Base-by-base conservation (phyloP, 2,888 invertebrate species). In the Oxytorus armatus region DNA sequence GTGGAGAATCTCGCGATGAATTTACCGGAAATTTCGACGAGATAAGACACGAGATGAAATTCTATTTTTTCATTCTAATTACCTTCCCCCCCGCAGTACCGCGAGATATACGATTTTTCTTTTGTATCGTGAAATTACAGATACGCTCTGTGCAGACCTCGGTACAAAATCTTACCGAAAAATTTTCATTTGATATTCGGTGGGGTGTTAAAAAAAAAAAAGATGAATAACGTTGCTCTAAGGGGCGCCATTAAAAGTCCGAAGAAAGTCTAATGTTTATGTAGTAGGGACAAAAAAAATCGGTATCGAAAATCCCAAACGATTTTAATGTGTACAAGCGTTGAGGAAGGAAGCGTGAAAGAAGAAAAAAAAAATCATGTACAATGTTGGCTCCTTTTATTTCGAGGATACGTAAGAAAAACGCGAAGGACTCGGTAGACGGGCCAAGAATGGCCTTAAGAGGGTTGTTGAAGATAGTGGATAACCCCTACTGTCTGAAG, bases 11-110 rank as follows among this genome's bases (percentile, higher is more conserved):
- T 42, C 16, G 47, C 42, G 7, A 61, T 42, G 18, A 61, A 55
- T 21, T 44, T 29, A 14, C 23, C 25, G 11, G 14, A 23, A 73
- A 63, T 11, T 73, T 25, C 33, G 14, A 47, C 14, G 61, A 61
- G 73, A 68, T 77, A 66, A 72, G 65, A 57, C 77, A 55, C 77
- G 65, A 36, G 59, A 72, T 68, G 73, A 73, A 78, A 68, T 47
- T 73, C 47, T 44, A 68, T 59, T 78, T 55, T 68, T 36, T 21
- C 36, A 57, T 44, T 68, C 59, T 73, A 73, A 73, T 78, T 59
- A 61, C 59, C 14, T 14, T 3, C 21, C 23, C 23, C 39, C 33
- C 14, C n/a, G n/a, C n/a, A n/a, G n/a, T 47, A 16, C 11, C 29
- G 16, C 49, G 2, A 39, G 33, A 29, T 25, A 23, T 42, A 29